phyloP scores from a whole-genome alignment of 1,140 invertebrate genomes.

The Drosophila elegans region DNA sequence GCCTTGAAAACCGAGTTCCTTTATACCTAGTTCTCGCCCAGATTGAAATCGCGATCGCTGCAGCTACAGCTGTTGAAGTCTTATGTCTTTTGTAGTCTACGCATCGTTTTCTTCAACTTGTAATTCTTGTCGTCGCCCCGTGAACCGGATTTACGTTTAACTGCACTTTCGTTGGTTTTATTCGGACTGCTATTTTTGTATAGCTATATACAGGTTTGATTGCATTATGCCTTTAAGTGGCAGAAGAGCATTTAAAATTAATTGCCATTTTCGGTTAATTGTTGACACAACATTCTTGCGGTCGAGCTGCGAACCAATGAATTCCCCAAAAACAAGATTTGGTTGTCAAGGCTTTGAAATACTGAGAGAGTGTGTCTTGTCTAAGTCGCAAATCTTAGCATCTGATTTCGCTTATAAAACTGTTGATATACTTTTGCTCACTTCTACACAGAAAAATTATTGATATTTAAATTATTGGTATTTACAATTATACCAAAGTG shows the following conservation, averaged over 20 bases:
- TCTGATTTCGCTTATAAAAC: not conserved
- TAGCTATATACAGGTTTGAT: conserved; percentile 51
- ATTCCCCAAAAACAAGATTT: conserved; percentile 40
- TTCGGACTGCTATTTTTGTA: conserved; percentile 40
- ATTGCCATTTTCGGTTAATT: conserved; percentile 60
- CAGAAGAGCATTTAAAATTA: conserved; percentile 58
- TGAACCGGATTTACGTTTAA: conserved; percentile 70
- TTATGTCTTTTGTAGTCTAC: conserved; percentile 2
- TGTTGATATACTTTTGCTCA: not conserved
- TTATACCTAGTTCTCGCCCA: conserved; percentile 20
- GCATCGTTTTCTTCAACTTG: conserved; percentile 31
- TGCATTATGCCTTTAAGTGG: conserved; percentile 50
- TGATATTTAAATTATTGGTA: no score
- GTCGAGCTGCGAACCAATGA: conserved; percentile 21
- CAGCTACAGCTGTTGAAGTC: conserved; percentile 28
- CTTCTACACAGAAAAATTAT: not conserved
- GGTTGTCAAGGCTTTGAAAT: conserved; percentile 47
- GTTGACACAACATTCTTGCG: conserved; percentile 68
- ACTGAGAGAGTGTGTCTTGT: conserved; percentile 5
- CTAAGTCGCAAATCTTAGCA: not conserved
- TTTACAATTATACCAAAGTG: no score
- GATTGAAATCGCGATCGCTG: conserved; percentile 30
- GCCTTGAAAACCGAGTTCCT: not conserved
- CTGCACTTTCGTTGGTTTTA: conserved; percentile 65
- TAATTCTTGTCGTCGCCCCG: conserved; percentile 23